Evolutionary conservation across 2,888 invertebrate genomes (phyloP).

Genomic region (Orthosia gothica): DNA sequence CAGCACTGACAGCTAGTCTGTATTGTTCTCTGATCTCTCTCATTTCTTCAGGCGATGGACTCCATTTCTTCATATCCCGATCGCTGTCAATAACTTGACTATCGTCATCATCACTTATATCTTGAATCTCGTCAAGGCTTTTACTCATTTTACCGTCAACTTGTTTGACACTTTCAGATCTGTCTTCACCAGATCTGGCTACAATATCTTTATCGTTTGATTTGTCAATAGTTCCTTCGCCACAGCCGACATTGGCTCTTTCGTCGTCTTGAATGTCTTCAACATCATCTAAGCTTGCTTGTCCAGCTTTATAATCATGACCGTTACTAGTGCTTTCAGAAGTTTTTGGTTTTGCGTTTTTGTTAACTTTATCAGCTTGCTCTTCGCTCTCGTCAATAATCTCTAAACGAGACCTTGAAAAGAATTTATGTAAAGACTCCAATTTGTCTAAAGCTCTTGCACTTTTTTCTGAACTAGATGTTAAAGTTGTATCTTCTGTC

Average conservation of each 20-base stretch:
- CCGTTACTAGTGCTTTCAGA: conserved; percentile 49
- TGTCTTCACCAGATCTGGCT: conserved; percentile 15
- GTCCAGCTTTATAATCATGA: conserved; percentile 75
- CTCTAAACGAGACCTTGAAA: conserved; percentile 86
- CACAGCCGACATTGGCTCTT: conserved; percentile 42
- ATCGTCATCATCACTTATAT: conserved; percentile 63
- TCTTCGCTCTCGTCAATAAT: conserved; percentile 89
- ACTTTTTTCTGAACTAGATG: conserved; percentile 80
- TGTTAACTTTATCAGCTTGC: conserved; percentile 74
- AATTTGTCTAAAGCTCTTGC: conserved; percentile 86
- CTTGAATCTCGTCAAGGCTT: conserved; percentile 63
- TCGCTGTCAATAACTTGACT: conserved; percentile 51
- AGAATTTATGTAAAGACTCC: conserved; percentile 87
- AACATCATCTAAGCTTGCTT: conserved; percentile 87
- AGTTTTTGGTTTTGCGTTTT: conserved; percentile 57
- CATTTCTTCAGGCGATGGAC: conserved; percentile 47
- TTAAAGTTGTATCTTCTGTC: conserved; percentile 85
- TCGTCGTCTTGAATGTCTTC: conserved; percentile 86
- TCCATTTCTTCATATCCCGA: conserved; percentile 51
- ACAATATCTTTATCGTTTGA: conserved; percentile 18
- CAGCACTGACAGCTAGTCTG: conserved; percentile 54
- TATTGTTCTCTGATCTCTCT: conserved; percentile 42
- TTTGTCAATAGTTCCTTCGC: conserved; percentile 30
- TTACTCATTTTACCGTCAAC: conserved; percentile 37
- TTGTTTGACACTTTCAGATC: conserved; percentile 27